Base-by-base conservation (phyloP, 1,140 invertebrate genomes). In the Lasaia peninsularis region DNA sequence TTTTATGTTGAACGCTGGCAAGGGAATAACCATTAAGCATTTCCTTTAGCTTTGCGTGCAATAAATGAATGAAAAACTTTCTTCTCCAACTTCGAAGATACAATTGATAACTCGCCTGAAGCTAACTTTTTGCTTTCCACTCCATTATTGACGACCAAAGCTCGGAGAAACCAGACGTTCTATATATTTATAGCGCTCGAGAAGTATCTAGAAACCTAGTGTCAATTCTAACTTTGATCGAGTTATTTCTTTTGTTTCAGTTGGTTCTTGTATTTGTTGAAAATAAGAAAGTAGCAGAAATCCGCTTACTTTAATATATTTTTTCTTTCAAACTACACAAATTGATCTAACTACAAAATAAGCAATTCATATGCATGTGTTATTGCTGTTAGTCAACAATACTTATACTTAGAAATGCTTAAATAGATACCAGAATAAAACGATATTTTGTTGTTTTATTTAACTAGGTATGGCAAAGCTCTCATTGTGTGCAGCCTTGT, bases 11-110 rank as follows among this genome's bases (percentile, higher is more conserved):
- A 44, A 18, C 40, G 40, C 40, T 16, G 20, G 40, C 40, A 44
- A 44, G 40, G 40, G 40, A 44, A 44, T 44, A 44, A 44, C 40
- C 40, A 44, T 44, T 44, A 44, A 44, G 40, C 40, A 44, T 71
- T 81, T 79, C 68, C 68, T 72, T 69, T 67, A 58, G 62, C 64
- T 74, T 67, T 70, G 75, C 72, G 68, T 78, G 75, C 71, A 76
- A 81, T 81, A 81, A 84, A 83, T 84, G 79, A 73, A 80, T 82
- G 75, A 78, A 74, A 80, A 82, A 80, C 74, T 76, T 75, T 74
- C 69, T 64, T 65, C 65, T 68, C 62, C 62, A 75, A 83, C 75
- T 81, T 72, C 50, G 65, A 67, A 75, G 78, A 77, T 76, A 78
- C 75, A 77, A 78, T 77, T 81, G 75, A 78, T 84, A 84, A 83